Percentiles rank a stretch among this genome's conserved stretches.
phyloP scores from a whole-genome alignment of 2,888 invertebrate genomes.

The Nysson spinosus region DNA sequence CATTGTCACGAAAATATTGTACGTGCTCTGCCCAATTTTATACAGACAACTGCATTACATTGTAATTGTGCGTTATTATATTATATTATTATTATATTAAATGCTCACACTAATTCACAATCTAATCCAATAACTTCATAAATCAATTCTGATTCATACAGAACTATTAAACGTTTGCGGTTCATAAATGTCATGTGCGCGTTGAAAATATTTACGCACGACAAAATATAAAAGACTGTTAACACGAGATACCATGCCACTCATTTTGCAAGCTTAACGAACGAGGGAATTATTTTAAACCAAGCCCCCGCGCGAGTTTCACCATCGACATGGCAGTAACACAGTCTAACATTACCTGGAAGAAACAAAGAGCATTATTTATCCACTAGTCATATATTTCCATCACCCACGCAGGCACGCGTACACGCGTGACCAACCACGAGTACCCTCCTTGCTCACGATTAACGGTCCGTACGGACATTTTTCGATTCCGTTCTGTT shows the following conservation, averaged over 20 bases:
- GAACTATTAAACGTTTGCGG: too few relatives aligned
- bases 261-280: slow-evolving; percentile 26
- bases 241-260: not conserved
- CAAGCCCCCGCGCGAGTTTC: slow-evolving; percentile 9
- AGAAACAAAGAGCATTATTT: slow-evolving; percentile 54
- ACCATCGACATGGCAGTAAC: not conserved
- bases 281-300: slow-evolving; percentile 24
- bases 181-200: too few relatives aligned
- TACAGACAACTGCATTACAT: too few relatives aligned
- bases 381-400: slow-evolving; percentile 46
- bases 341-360: slow-evolving; percentile 29
- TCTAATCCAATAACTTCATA: too few relatives aligned
- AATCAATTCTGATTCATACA: too few relatives aligned
- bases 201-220: not conserved
- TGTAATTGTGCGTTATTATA: too few relatives aligned
- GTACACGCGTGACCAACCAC: slow-evolving; percentile 48
- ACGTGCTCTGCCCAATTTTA: too few relatives aligned
- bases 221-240: not conserved
- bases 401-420: slow-evolving; percentile 50
- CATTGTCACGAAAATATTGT: too few relatives aligned
- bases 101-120: too few relatives aligned
- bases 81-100: too few relatives aligned
- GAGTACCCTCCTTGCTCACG: slow-evolving; percentile 46
- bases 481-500: slow-evolving; percentile 51
- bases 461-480: slow-evolving; percentile 52